These are phyloP conservation scores for Drosophila emarginata DNA, from an alignment of 2,888 invertebrate genomes.

Conservation along the genomic window DNA sequence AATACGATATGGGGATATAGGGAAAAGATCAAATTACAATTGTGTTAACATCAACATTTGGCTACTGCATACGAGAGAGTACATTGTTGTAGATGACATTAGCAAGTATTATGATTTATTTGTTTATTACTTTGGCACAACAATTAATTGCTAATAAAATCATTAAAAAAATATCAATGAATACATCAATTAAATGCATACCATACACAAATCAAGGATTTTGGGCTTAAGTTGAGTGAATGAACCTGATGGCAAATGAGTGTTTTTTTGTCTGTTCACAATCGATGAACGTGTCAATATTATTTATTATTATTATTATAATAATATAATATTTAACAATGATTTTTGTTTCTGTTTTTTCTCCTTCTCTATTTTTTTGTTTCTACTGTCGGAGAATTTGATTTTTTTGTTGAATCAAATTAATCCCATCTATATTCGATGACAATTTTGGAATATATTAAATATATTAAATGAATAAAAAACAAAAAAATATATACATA, in stretches of 20 bases:
- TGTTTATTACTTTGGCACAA: constrained; percentile 12
- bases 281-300: constrained; percentile 38
- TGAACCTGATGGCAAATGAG: constrained; percentile 29
- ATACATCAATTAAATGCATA: constrained; percentile 39
- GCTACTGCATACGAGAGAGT: not conserved
- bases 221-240: constrained; percentile 37
- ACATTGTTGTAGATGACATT: constrained; percentile 7
- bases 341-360: constrained; percentile 32
- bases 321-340: constrained; percentile 39
- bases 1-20: too few relatives aligned
- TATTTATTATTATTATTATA: constrained; percentile 39
- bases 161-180: constrained; percentile 39
- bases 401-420: too few relatives aligned
- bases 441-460: not conserved
- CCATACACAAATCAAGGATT: constrained; percentile 36
- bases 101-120: not conserved
- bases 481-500: too few relatives aligned
- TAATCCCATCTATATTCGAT: too few relatives aligned
- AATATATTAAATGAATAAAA: too few relatives aligned
- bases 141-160: constrained; percentile 49
- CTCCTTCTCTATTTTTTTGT: not conserved
- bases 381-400: too few relatives aligned
- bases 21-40: not conserved
- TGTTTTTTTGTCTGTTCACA: constrained; percentile 17
- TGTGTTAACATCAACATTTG: constrained; percentile 8